phyloP scores from a whole-genome alignment of 1,140 invertebrate species.

The Drosophila grimshawi region DNA sequence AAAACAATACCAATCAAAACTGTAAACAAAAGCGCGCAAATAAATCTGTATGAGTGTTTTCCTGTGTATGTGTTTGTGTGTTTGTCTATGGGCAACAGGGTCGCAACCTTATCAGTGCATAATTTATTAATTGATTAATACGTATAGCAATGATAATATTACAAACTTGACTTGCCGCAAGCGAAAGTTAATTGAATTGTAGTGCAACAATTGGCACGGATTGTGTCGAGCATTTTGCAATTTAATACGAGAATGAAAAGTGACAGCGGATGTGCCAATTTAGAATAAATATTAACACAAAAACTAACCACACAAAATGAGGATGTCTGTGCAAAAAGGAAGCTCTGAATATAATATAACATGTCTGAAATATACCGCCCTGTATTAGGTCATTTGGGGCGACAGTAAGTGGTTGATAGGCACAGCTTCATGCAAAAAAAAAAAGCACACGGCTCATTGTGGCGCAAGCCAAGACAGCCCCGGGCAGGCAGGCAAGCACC shows the following conservation, averaged over 20 bases:
- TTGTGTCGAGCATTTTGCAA: conserved; percentile 22
- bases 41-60: conserved; percentile 6
- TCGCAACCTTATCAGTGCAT: conserved; percentile 47
- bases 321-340: no score
- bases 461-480: conserved; percentile 27
- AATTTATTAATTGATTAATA: conserved; percentile 58
- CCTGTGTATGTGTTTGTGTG: neutral
- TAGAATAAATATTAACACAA: conserved; percentile 30
- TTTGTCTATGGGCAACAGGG: conserved; percentile 14
- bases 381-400: conserved; percentile 40
- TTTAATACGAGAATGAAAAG: conserved; percentile 43
- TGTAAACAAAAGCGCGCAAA: conserved; percentile 40
- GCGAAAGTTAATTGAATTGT: conserved; percentile 43
- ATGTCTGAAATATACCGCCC: no score
- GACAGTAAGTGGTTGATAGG: conserved; percentile 7
- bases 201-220: neutral
- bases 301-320: neutral
- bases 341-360: no score
- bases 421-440: neutral
- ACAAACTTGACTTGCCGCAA: conserved; percentile 24
- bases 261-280: conserved; percentile 62
- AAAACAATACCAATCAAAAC: conserved; percentile 31
- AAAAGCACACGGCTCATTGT: conserved; percentile 30
- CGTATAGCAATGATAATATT: conserved; percentile 25
- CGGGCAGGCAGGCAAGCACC: conserved; percentile 2